Evolutionary conservation across 2,113 vertebrate genomes (phyloP).

Genomic region (Corythornis madagascariensis): DNA sequence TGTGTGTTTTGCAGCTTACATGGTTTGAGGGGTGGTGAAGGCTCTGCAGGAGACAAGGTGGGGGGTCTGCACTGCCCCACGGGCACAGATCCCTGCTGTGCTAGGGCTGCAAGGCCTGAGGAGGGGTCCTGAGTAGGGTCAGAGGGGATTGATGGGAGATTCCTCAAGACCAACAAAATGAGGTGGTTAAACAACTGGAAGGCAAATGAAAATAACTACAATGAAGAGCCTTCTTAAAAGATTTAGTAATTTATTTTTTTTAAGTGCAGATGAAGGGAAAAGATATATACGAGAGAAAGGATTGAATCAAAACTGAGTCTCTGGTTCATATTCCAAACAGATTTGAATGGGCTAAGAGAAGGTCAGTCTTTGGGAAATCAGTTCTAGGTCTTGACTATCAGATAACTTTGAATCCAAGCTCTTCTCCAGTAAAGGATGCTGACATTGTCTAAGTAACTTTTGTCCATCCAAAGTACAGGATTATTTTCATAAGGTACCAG

Average conservation of each 20-base stretch:
- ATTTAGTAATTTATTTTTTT: background rate
- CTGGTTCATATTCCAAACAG: background rate
- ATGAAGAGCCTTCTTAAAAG: background rate
- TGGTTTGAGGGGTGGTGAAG: background rate
- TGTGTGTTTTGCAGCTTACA: background rate
- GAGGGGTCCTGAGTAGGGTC: background rate
- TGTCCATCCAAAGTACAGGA: background rate
- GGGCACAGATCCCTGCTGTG: background rate
- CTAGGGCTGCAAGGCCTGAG: background rate
- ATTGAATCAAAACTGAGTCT: background rate
- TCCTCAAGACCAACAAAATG: background rate
- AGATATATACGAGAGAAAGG: background rate
- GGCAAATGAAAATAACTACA: background rate
- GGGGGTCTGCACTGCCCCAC: accelerated
- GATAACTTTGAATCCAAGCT: background rate
- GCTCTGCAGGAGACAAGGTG: background rate
- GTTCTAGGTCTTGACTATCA: background rate
- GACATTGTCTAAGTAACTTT: background rate
- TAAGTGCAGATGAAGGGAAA: background rate
- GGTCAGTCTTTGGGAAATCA: background rate
- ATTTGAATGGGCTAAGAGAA: background rate
- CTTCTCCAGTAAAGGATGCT: background rate
- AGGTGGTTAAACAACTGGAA: background rate
- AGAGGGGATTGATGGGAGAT: too few species aligned
- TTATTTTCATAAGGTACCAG: background rate